Conservation (phyloP, 2,888 invertebrate genomes). For the Leptopilina syphax region DNA sequence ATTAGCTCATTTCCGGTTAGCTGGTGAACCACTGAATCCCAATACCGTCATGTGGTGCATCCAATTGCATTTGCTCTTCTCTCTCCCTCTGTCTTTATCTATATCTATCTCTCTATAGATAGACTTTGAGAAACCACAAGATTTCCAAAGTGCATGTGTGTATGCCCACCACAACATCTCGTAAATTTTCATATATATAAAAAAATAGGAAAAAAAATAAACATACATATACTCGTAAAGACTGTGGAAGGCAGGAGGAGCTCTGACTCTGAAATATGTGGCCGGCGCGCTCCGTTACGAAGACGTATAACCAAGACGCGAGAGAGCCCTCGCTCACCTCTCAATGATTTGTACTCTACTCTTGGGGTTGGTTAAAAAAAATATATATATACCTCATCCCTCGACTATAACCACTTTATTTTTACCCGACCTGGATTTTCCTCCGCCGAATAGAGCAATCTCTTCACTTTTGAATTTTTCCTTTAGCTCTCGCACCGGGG, state of each 20-base stretch:
- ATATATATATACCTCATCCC: slow-evolving; percentile 43
- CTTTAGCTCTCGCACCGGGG: neutral
- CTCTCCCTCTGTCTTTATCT: neutral
- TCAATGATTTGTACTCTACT: slow-evolving; percentile 62
- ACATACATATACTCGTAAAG: neutral
- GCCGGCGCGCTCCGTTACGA: slow-evolving; percentile 57
- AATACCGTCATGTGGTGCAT: slow-evolving; percentile 33
- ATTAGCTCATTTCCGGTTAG: slow-evolving; percentile 37
- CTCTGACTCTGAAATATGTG: slow-evolving; percentile 63
- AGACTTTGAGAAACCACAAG: slow-evolving; percentile 1
- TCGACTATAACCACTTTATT: slow-evolving; percentile 51
- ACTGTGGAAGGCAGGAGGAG: slow-evolving; percentile 48
- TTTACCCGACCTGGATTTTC: slow-evolving; percentile 41
- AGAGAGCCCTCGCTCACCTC: slow-evolving; percentile 56
- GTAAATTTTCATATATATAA: slow-evolving; percentile 55
- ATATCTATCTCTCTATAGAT: slow-evolving; percentile 14
- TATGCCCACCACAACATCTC: slow-evolving; percentile 44
- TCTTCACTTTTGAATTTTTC: slow-evolving; percentile 24
- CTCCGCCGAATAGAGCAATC: slow-evolving; percentile 3
- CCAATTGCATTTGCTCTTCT: slow-evolving; percentile 12
- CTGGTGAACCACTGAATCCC: slow-evolving; percentile 37
- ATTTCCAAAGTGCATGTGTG: slow-evolving; percentile 39
- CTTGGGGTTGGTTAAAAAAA: slow-evolving; percentile 52
- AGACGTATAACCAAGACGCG: slow-evolving; percentile 57
- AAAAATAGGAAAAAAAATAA: slow-evolving; percentile 46